phyloP scores from a whole-genome alignment of 2,888 invertebrate genomes.

The Salticus scenicus region DNA sequence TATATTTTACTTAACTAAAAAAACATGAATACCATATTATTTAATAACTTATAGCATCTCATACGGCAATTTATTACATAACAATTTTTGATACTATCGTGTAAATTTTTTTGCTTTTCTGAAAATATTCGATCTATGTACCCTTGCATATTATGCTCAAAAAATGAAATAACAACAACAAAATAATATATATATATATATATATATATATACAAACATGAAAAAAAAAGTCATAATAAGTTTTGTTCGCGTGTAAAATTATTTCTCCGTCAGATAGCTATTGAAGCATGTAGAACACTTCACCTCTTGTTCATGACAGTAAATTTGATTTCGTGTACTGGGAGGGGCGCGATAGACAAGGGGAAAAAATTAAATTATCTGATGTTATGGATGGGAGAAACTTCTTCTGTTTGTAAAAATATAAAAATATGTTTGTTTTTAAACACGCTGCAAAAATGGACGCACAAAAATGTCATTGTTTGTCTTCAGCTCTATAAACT shows the following conservation, averaged over 20 bases:
- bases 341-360: not conserved
- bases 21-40: too few species aligned
- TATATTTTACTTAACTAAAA: too few species aligned
- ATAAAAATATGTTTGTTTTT: slow-evolving; percentile 1
- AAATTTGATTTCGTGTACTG: not conserved
- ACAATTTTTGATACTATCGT: too few species aligned
- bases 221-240: not conserved
- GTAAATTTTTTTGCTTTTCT: too few species aligned
- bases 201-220: too few species aligned
- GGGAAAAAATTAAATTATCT: not conserved
- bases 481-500: not conserved
- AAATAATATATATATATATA: too few species aligned
- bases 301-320: not conserved
- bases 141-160: too few species aligned
- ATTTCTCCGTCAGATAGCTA: not conserved
- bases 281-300: not conserved
- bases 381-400: not conserved
- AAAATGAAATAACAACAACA: too few species aligned
- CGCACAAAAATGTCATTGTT: not conserved
- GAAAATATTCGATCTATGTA: too few species aligned
- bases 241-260: not conserved
- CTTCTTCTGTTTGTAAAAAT: not conserved
- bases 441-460: not conserved
- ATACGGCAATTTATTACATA: too few species aligned
- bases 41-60: too few species aligned